Percentiles rank a stretch among this genome's conserved stretches.
These are phyloP conservation scores for Callimorpha dominula DNA, from an alignment of 2,888 invertebrate genomes.

Conservation along the genomic window DNA sequence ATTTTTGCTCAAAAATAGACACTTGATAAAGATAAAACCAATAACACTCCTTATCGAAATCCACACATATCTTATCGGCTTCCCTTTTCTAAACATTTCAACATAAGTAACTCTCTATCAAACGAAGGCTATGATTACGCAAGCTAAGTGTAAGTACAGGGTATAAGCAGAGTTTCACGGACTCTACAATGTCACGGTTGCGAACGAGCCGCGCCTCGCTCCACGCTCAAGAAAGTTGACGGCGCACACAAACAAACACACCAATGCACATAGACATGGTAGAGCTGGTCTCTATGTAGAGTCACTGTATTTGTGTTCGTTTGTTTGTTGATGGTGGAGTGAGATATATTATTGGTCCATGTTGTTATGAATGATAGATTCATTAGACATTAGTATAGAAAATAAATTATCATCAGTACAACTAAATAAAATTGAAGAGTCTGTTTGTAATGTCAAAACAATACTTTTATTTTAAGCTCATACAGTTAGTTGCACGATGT, in stretches of 20 bases:
- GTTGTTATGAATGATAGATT: no score
- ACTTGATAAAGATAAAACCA: no score
- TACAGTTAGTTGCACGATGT: no score
- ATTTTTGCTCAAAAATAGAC: no score
- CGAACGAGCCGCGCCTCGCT: constrained; percentile 51
- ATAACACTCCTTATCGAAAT: no score
- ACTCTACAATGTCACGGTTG: constrained; percentile 57
- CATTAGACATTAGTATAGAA: no score
- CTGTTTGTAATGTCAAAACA: no score
- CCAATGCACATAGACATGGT: constrained; percentile 10
- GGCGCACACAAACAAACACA: constrained; percentile 43
- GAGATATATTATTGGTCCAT: not conserved
- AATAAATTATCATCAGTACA: no score
- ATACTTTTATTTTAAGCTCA: no score
- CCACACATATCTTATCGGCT: not conserved
- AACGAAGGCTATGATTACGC: constrained; percentile 9
- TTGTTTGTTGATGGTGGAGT: constrained; percentile 2
- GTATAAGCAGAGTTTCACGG: constrained; percentile 44
- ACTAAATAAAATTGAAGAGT: no score
- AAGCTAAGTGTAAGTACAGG: constrained; percentile 15
- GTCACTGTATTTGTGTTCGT: constrained; percentile 20
- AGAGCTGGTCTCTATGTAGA: constrained; percentile 25
- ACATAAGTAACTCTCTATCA: not conserved
- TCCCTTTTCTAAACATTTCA: not conserved
- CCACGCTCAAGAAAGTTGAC: constrained; percentile 61